phyloP scores from a whole-genome alignment of 2,113 vertebrate genomes.

The Cyprinodon brontotheroides region DNA sequence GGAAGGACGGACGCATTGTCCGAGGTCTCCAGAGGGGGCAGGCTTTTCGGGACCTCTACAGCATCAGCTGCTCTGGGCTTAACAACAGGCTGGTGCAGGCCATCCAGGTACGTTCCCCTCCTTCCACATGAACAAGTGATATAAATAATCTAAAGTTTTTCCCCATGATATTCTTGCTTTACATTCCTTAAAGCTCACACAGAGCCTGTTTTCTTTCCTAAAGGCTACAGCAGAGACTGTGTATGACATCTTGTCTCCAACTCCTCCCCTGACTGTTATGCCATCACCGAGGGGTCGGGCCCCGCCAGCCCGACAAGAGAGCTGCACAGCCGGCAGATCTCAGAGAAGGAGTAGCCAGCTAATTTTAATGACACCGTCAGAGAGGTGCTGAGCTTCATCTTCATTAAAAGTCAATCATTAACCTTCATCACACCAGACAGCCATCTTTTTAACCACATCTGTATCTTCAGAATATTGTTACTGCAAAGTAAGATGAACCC shows the following conservation, averaged over 20 bases:
- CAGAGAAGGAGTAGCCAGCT: conserved; percentile 89
- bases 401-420: neutral
- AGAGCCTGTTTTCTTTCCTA: neutral
- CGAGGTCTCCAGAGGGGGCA: conserved; percentile 91
- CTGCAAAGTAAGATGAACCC: too few relatives aligned
- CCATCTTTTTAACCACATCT: neutral
- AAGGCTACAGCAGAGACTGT: conserved; percentile 91
- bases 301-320: conserved; percentile 70
- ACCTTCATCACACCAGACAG: neutral
- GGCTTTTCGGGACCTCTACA: conserved; percentile 90
- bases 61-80: conserved; percentile 89
- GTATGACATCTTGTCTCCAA: conserved; percentile 92
- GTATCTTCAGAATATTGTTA: neutral
- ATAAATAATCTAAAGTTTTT: neutral
- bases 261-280: conserved; percentile 80
- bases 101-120: conserved; percentile 83
- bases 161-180: neutral
- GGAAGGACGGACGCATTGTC: conserved; percentile 91
- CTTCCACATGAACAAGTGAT: neutral
- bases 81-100: conserved; percentile 93
- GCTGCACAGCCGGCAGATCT: conserved; percentile 89
- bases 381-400: conserved; percentile 75
- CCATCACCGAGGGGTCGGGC: conserved; percentile 82
- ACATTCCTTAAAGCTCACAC: neutral
- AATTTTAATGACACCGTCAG: conserved; percentile 89